Evolutionary conservation across 2,888 invertebrate genomes (phyloP).

Genomic region (Spilarctia lutea): DNA sequence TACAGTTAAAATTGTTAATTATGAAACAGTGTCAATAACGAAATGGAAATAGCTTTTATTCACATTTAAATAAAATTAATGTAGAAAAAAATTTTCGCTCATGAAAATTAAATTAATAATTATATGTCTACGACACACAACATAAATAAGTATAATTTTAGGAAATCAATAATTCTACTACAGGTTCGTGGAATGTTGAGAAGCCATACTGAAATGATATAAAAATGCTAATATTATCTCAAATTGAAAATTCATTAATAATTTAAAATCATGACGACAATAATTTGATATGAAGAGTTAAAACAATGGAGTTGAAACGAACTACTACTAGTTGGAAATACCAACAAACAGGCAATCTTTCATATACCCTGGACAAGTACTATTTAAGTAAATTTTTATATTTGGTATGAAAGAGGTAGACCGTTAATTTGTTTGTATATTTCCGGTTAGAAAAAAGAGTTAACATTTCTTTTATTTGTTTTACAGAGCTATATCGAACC

Average conservation of each 20-base stretch:
- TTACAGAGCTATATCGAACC: too few species aligned
- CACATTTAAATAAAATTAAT: constrained; percentile 15
- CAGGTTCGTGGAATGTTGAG: constrained; percentile 7
- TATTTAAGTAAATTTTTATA: too few species aligned
- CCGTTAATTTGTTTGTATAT: too few species aligned
- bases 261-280: background rate
- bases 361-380: background rate
- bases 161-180: constrained; percentile 1
- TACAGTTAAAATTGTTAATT: background rate
- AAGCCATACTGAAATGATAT: constrained; percentile 15
- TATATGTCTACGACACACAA: constrained; percentile 9
- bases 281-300: background rate
- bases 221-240: constrained; percentile 8
- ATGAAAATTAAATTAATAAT: constrained; percentile 5
- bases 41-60: background rate
- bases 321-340: background rate
- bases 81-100: constrained; percentile 16
- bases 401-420: too few species aligned
- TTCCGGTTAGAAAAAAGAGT: too few species aligned
- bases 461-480: too few species aligned
- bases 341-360: background rate
- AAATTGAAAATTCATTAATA: constrained; percentile 10
- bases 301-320: background rate
- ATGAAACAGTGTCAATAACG: constrained; percentile 1
- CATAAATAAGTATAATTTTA: constrained; percentile 14